Conservation (phyloP, 1,140 invertebrate genomes). For the Cydia pomonella region DNA sequence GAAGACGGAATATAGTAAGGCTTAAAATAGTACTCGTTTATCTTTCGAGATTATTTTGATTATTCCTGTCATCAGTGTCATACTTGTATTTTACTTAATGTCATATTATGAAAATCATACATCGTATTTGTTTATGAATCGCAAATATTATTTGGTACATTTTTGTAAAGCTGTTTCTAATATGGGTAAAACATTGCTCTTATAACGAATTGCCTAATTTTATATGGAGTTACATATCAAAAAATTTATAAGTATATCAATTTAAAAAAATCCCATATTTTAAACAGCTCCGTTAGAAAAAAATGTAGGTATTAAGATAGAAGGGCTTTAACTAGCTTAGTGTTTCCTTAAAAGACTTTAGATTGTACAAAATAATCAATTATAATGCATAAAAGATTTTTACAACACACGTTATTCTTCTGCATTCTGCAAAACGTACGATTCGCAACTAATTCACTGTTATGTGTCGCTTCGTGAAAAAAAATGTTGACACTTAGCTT, state of each 20-base stretch:
- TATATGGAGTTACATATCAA: background rate
- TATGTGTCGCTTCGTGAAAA: background rate
- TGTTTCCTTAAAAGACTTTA: constrained; percentile 72
- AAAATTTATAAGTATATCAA: background rate
- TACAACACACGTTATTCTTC: constrained; percentile 15
- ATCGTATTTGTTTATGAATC: background rate
- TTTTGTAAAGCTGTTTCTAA: background rate
- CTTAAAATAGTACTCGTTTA: background rate
- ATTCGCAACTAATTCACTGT: constrained; percentile 52
- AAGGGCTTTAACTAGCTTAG: constrained; percentile 78
- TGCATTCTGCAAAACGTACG: constrained; percentile 10
- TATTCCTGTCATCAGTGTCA: background rate
- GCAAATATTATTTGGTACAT: background rate
- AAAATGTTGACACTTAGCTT: background rate
- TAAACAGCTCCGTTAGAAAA: constrained; percentile 3
- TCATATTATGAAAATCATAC: background rate
- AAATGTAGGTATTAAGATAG: constrained; percentile 58
- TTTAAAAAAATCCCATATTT: background rate
- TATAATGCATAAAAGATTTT: constrained; percentile 26
- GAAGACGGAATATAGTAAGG: background rate
- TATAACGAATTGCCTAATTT: background rate
- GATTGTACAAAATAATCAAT: constrained; percentile 61
- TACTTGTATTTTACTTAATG: background rate
- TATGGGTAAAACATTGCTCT: background rate
- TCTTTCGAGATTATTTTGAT: background rate